A percentile compares a stretch with the other conserved stretches of the same genome.
These are phyloP conservation scores for Geodia barretti DNA, from an alignment of 37 sponge, comb jelly and placozoan genomes.

Conservation along the genomic window DNA sequence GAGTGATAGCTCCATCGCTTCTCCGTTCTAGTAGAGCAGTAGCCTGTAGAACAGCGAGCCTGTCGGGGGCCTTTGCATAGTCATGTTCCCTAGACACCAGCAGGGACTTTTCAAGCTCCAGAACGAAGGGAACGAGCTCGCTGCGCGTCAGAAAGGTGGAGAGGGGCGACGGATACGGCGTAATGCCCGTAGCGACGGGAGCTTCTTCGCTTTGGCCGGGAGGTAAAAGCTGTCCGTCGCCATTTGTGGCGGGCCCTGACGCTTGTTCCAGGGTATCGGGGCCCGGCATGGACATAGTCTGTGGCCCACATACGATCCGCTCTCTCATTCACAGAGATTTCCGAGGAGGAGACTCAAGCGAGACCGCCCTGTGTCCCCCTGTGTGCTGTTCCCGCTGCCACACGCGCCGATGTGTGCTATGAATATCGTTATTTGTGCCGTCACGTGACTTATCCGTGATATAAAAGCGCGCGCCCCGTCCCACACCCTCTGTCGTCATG, in stretches of 20 bases:
- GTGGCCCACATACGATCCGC: neutral
- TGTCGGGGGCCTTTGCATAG: conserved; percentile 41
- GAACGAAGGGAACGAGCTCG: conserved; percentile 24
- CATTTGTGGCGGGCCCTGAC: neutral
- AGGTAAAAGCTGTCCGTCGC: neutral
- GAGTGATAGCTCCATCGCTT: neutral
- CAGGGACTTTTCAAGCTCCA: conserved; percentile 51
- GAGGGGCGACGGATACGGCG: conserved; percentile 10
- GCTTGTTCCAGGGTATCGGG: neutral
- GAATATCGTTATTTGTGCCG: conserved; percentile 26
- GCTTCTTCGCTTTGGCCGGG: neutral
- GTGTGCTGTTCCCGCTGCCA: neutral
- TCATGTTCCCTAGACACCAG: conserved; percentile 60
- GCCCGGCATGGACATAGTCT: neutral
- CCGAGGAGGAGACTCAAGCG: neutral
- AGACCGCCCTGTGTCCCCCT: neutral
- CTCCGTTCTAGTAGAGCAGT: neutral
- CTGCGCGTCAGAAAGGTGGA: conserved; percentile 11
- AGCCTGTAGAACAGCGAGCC: conserved; percentile 27
- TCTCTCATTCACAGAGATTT: neutral
- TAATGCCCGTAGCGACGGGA: neutral
- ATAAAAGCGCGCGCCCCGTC: neutral
- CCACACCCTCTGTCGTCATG: neutral
- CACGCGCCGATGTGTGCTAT: neutral
- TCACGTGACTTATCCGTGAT: conserved; percentile 18